Conservation (phyloP, 2,797 vertebrate genomes). For the Vireo griseus region DNA sequence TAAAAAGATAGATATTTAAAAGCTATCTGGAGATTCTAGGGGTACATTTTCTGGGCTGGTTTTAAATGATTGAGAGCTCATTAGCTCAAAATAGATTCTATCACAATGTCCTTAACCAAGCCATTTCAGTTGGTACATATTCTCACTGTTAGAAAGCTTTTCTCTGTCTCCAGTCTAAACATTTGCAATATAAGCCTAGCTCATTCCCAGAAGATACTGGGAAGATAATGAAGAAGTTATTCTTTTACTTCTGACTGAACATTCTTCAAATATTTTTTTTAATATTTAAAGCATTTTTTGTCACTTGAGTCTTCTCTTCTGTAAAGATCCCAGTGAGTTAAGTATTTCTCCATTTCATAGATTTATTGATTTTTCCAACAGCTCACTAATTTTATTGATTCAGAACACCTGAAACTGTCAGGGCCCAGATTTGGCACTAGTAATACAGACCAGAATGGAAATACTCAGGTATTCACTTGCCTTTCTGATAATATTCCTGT, state of each 20-base stretch:
- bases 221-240: not conserved
- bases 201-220: not conserved
- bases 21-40: not conserved
- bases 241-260: not conserved
- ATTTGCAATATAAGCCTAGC: not conserved
- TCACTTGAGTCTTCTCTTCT: not conserved
- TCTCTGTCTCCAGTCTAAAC: not conserved
- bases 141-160: not conserved
- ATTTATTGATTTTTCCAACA: not conserved
- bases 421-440: not conserved
- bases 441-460: not conserved
- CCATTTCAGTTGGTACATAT: not conserved
- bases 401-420: not conserved
- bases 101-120: not conserved
- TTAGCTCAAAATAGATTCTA: not conserved
- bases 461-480: not conserved
- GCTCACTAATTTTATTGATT: not conserved
- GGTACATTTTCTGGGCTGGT: not conserved
- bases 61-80: not conserved
- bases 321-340: not conserved
- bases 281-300: not conserved
- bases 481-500: not conserved
- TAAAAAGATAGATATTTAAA: not conserved
- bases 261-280: not conserved
- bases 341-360: not conserved